Conservation (phyloP, 2,797 vertebrate species). For the Pipistrellus nathusii region DNA sequence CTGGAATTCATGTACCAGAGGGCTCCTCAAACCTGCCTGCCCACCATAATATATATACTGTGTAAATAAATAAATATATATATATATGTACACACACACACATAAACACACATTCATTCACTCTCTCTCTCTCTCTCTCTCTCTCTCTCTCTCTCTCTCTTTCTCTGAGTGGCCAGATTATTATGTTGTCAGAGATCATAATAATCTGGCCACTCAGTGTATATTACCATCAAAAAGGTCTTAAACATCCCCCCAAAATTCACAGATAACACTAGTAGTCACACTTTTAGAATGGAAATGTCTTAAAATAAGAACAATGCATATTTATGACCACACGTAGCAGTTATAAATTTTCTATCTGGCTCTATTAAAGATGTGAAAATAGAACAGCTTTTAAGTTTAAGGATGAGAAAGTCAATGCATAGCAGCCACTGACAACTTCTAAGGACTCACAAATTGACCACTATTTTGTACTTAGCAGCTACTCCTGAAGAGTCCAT, state of each 20-base stretch:
- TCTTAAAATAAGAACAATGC: conserved; percentile 79
- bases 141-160: too few relatives aligned
- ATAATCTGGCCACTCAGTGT: too few relatives aligned
- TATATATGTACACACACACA: too few relatives aligned
- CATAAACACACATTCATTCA: too few relatives aligned
- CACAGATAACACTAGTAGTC: conserved; percentile 59
- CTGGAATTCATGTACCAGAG: too few relatives aligned
- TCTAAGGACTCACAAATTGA: neutral
- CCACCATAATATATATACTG: too few relatives aligned
- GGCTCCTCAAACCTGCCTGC: too few relatives aligned
- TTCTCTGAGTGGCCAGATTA: too few relatives aligned
- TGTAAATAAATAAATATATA: too few relatives aligned
- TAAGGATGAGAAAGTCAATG: conserved; percentile 42
- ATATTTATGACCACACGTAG: conserved; percentile 65
- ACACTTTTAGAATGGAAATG: conserved; percentile 53
- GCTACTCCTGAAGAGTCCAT: neutral
- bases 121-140: too few relatives aligned
- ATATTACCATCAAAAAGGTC: conserved; percentile 73
- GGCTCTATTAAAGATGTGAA: conserved; percentile 57
- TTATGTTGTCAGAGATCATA: too few relatives aligned
- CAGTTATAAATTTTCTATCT: conserved; percentile 63
- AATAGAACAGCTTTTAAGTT: conserved; percentile 14
- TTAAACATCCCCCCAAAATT: conserved; percentile 41
- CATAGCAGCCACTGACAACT: neutral
- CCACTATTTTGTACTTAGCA: neutral